These are phyloP conservation scores for Podarcis siculus DNA, from an alignment of 2,797 vertebrate genomes.

Conservation along the genomic window DNA sequence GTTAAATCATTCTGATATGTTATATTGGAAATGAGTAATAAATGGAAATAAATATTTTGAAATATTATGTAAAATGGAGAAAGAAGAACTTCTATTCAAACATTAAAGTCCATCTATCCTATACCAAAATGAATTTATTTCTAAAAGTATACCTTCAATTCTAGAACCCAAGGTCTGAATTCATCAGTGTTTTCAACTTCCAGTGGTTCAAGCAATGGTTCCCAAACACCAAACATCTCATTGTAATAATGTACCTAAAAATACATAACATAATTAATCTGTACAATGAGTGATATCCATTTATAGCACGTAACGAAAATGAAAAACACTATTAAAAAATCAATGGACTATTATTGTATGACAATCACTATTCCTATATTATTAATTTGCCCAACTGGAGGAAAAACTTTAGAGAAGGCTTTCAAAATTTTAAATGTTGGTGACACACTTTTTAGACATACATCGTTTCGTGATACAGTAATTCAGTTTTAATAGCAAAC, in stretches of 20 bases:
- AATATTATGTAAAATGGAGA: not conserved
- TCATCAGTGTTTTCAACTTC: constrained; percentile 89
- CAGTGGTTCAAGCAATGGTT: constrained; percentile 94
- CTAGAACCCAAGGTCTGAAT: constrained; percentile 92
- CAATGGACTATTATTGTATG: not conserved
- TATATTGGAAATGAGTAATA: too few species aligned
- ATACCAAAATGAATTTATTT: not conserved
- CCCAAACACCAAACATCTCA: constrained; percentile 96
- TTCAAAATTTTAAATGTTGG: too few species aligned
- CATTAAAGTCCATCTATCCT: not conserved
- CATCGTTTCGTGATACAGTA: too few species aligned
- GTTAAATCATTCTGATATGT: too few species aligned
- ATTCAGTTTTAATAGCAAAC: too few species aligned
- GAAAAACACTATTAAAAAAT: not conserved
- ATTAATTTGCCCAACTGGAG: not conserved
- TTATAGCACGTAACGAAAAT: constrained; percentile 1
- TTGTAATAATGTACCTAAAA: constrained; percentile 94
- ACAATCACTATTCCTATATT: not conserved
- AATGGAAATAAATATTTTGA: not conserved
- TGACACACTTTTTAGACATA: too few species aligned
- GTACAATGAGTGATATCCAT: constrained; percentile 28
- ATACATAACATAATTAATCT: constrained; percentile 21
- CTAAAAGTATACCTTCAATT: constrained; percentile 84
- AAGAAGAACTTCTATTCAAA: not conserved
- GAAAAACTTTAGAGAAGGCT: not conserved